Percentiles rank a stretch among this genome's conserved stretches.
These are phyloP conservation scores for Spatulosminthurus flaviceps DNA, from an alignment of 2,888 invertebrate species.

Conservation along the genomic window DNA sequence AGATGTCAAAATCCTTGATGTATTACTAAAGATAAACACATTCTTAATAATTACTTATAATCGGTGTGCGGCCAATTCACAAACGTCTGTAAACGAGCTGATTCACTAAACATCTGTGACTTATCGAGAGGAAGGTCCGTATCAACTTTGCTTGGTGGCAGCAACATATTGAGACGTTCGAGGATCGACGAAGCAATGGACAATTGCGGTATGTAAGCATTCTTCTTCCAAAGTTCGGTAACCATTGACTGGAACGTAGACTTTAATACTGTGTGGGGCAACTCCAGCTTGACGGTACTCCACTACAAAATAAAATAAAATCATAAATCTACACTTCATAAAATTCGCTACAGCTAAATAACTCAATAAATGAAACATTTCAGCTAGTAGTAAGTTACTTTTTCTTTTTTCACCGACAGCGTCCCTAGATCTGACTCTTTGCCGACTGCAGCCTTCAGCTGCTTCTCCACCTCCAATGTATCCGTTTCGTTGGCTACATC, in stretches of 20 bases:
- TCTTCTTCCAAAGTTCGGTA: constrained; percentile 82
- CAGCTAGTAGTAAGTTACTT: too few relatives aligned
- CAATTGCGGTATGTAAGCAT: constrained; percentile 83
- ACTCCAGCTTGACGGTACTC: constrained; percentile 86
- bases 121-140: constrained; percentile 69
- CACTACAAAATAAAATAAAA: too few relatives aligned
- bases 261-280: constrained; percentile 82
- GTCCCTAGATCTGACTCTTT: constrained; percentile 54
- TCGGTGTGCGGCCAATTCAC: constrained; percentile 96
- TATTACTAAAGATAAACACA: too few relatives aligned
- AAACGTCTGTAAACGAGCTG: constrained; percentile 88
- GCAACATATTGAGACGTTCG: constrained; percentile 83
- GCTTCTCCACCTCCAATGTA: constrained; percentile 57
- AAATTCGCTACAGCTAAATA: too few relatives aligned
- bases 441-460: constrained; percentile 54
- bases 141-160: constrained; percentile 70
- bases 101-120: constrained; percentile 86
- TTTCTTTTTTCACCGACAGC: constrained; percentile 60
- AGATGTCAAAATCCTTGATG: too few relatives aligned
- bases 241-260: constrained; percentile 82
- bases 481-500: constrained; percentile 54
- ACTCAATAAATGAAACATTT: too few relatives aligned
- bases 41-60: constrained; percentile 81
- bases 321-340: too few relatives aligned
- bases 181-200: constrained; percentile 89